These are phyloP conservation scores for Diaphora mendica DNA, from an alignment of 2,888 invertebrate genomes.

Conservation along the genomic window DNA sequence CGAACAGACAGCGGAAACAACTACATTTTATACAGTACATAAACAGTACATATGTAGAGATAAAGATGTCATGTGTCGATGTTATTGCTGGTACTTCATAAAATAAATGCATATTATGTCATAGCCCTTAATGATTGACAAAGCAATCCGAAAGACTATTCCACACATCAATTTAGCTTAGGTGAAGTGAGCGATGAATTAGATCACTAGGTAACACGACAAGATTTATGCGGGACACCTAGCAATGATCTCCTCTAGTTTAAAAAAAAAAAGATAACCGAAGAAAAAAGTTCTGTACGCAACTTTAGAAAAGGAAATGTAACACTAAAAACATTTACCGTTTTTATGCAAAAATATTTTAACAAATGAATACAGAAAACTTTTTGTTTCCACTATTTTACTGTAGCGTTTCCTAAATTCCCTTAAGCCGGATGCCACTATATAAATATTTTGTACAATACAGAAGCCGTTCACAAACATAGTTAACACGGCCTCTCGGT, in stretches of 20 bases:
- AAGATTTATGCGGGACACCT: background rate
- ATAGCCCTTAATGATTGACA: background rate
- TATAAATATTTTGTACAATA: slow-evolving; percentile 21
- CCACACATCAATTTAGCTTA: background rate
- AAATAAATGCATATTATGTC: background rate
- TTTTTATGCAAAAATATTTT: background rate
- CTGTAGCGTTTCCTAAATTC: background rate
- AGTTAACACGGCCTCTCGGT: slow-evolving; percentile 20
- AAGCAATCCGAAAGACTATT: background rate
- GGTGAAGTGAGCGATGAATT: background rate
- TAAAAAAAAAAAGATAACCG: too few species aligned
- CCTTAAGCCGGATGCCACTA: slow-evolving; percentile 3
- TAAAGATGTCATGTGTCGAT: background rate
- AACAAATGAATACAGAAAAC: background rate
- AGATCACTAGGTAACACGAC: background rate
- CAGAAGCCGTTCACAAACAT: slow-evolving; percentile 18
- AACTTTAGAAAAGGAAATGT: too few species aligned
- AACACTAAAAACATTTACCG: too few species aligned
- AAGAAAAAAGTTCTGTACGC: too few species aligned
- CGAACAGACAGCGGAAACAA: too few species aligned
- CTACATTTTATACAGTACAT: too few species aligned
- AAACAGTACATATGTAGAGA: too few species aligned
- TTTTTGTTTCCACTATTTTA: background rate
- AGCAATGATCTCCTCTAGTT: background rate
- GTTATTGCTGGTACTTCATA: background rate